Base-by-base conservation (phyloP, 2,113 vertebrate genomes). In the Acrocephalus arundinaceus region DNA sequence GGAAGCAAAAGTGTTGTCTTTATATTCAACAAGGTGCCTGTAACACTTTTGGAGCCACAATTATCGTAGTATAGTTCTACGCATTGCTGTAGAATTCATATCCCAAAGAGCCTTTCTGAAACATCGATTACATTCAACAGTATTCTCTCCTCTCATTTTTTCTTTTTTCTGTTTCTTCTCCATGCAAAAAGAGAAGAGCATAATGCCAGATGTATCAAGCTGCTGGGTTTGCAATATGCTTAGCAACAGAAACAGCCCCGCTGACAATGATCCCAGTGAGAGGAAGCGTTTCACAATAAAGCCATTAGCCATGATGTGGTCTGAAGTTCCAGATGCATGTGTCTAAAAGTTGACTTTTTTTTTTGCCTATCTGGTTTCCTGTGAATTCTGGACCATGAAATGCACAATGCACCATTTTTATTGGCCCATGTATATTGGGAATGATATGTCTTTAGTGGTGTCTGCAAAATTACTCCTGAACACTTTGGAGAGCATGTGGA, bases 281-380 rank as follows among this genome's bases (percentile, higher is more conserved):
- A 82, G 78, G 89, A 95, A 94, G 41, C 8, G 1, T 94, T 94
- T 88, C 84, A 92, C 86, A 79, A 85, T 57, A 86, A 91, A 78
- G 58, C 24, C 45, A 48, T 78, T 87, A 96, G 49, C 67, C 20
- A 6, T 13, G 22, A 89, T 72, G 61, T 49, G 49, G 14, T 65
- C 81, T 61, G 85, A 68, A 85, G 30, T 68, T 94, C 27, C 75
- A 96, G 85, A 72, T 82, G 54, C 35, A 18, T 16, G 8, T 51
- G 41, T 65, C 30, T 74, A n/a, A 83, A 91, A 87, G 14, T 18
- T 37, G 30, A 13, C 3, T 12, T 13, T n/a, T 31, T n/a, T 41
- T 80, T 77, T 61, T 59, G 1, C 48, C 39, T 65, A 31, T 43
- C 37, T 80, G 54, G 46, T 79, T 94, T 85, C 37, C 43, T 59